Conservation (phyloP, 2,797 vertebrate genomes). For the Ciconia nigra region DNA sequence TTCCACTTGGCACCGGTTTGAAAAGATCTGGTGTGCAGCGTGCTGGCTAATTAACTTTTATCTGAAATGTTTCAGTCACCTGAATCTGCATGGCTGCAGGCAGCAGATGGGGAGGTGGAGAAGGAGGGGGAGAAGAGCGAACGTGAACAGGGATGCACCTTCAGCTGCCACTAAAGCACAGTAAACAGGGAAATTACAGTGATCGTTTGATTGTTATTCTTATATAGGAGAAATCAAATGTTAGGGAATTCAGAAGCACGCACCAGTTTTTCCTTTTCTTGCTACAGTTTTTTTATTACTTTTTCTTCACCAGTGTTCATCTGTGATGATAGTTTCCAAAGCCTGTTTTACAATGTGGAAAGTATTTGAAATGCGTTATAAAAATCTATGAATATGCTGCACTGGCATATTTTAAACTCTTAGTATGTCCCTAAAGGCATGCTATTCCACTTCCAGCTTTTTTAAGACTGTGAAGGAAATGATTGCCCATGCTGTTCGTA, state of each 20-base stretch:
- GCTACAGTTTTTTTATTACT: conserved; percentile 46
- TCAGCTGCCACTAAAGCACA: conserved; percentile 18
- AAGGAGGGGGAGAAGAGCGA: background rate
- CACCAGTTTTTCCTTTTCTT: conserved; percentile 31
- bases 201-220: conserved; percentile 22
- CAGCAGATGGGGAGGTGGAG: conserved; percentile 40
- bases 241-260: conserved; percentile 38
- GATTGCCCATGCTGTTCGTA: background rate
- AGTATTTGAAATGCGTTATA: conserved; percentile 53
- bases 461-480: conserved; percentile 1
- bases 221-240: conserved; percentile 29
- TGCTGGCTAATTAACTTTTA: conserved; percentile 68
- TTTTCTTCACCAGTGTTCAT: conserved; percentile 49
- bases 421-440: conserved; percentile 29
- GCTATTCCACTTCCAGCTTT: background rate
- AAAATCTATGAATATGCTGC: conserved; percentile 46
- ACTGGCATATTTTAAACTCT: conserved; percentile 33
- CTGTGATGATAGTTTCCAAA: conserved; percentile 26
- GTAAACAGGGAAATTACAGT: conserved; percentile 40
- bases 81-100: conserved; percentile 40
- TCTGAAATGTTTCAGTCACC: conserved; percentile 39
- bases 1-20: background rate
- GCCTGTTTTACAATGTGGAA: conserved; percentile 47
- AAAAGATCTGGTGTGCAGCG: conserved; percentile 21
- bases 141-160: background rate